Base-by-base conservation (phyloP, 2,888 invertebrate genomes). In the Aleiodes testaceus region DNA sequence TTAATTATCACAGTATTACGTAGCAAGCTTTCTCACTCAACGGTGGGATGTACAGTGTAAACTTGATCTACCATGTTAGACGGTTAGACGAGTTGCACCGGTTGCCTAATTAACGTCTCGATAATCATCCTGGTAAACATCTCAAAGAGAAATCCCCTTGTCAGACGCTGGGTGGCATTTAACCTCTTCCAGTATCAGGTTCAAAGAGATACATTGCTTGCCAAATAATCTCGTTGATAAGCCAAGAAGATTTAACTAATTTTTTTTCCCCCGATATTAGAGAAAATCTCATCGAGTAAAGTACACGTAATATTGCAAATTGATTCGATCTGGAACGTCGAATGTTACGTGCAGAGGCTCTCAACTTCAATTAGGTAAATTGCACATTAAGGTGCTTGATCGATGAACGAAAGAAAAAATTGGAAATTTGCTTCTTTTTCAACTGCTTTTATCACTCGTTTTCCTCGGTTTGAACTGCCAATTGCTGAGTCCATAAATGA, bases 1-100 rank as follows among this genome's bases (percentile, higher is more conserved):
- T 86, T 86, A 86, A 85, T 85, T 84, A 84, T 69, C 74, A 50
- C 49, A 30, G 66, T 61, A 70, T 73, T 71, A 65, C 66, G 47
- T 65, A 22, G 49, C 50, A 50, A 76, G 79, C 76, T 79, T 80
- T 84, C 81, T 82, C 80, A 77, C 73, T 70, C 22, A 36, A 36
- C 69, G 72, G 61, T 61, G 69, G 75, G 76, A 72, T 77, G 75
- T 77, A 73, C 69, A 72, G 72, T 78, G 79, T 80, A 82, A 82
- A 83, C 78, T 80, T 82, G 78, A 80, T 76, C 79, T 75, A 66
- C 73, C 69, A 76, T 74, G 64, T 69, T 64, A 45, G 66, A 67
- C 50, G 59, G 59, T 69, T 65, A 66, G 63, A 70, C 69, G 61
- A 52, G 63, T 42, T 61, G 49, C 36, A 16, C 64, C 26, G 22